phyloP scores from a whole-genome alignment of 2,113 vertebrate genomes.

The Mus pahari region DNA sequence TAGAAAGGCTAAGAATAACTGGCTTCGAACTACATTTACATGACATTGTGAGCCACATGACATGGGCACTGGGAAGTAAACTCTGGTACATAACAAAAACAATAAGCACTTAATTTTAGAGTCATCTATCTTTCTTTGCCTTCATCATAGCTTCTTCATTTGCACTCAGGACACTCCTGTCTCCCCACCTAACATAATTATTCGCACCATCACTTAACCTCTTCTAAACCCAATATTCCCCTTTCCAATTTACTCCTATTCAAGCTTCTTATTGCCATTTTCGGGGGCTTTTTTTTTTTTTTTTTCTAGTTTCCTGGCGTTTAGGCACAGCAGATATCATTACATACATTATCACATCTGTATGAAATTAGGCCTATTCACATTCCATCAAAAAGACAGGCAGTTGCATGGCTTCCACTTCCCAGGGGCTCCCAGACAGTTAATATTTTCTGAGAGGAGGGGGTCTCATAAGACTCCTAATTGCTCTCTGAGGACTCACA shows the following conservation, averaged over 20 bases:
- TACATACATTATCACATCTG: background rate
- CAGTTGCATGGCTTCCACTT: background rate
- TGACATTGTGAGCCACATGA: background rate
- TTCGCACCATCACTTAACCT: background rate
- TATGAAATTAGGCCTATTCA: background rate
- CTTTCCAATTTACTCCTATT: background rate
- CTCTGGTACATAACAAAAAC: background rate
- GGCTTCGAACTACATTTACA: too few relatives aligned
- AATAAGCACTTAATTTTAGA: background rate
- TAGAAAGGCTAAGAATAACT: too few relatives aligned
- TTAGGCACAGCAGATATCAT: background rate
- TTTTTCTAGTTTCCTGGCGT: background rate
- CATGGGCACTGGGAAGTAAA: background rate
- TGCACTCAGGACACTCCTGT: background rate
- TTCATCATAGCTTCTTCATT: background rate
- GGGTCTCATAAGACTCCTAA: background rate
- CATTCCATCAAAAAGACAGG: background rate
- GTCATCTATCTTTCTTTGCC: too few relatives aligned
- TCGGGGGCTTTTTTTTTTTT: too few relatives aligned
- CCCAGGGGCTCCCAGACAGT: too few relatives aligned
- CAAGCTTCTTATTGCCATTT: background rate
- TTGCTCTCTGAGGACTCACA: background rate
- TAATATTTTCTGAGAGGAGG: background rate
- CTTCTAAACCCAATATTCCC: background rate
- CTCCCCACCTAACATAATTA: background rate